Evolutionary conservation across 1,140 invertebrate species (phyloP), one percentile per base, ranked within the genome.

Genomic region (Hesperophylax magnus): DNA sequence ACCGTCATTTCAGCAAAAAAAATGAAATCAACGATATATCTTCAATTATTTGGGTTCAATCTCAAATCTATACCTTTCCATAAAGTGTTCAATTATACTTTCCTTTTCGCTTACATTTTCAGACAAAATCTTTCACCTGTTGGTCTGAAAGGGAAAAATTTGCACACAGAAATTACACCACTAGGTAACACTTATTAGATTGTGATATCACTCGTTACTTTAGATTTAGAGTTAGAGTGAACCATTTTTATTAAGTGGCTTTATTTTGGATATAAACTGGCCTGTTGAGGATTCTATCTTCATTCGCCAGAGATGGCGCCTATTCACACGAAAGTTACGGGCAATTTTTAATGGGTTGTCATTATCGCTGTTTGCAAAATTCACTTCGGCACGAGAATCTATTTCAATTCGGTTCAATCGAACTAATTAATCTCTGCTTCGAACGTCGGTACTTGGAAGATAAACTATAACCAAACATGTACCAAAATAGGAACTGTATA

Each of bases 281-380:
- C 20, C n/a, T 58, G 1, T 22, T 22, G 56, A 17, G 11, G 17
- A 58, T 22, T 58, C n/a, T 58, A 58, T 58, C 58, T 20, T 24
- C 58, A 61, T 11, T 61, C 63, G 17, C 27, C 63, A 67, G 63
- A 67, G 63, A 67, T 67, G 34, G 63, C 63, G n/a, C 63, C 17
- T 31, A 11, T 22, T 67, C 63, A 67, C 63, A 31, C 63, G 14
- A 67, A 8, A 27, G 24, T 39, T 67, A 34, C 63, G 63, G 39
- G 63, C 63, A n/a, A 67, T 34, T 67, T 67, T 67, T 67, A 67
- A 67, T 67, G 17, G 63, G 24, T 39, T 31, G 63, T 31, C 63
- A 27, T 67, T 31, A 18, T 47, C 39, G 39, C 39, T 47, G 39
- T 67, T 67, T 67, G 63, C 63, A 6, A 67, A 67, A 67, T 15